A percentile compares a stretch with the other conserved stretches of the same genome.
Conservation (phyloP, 2,797 vertebrate species). For the Sebastes minor region DNA sequence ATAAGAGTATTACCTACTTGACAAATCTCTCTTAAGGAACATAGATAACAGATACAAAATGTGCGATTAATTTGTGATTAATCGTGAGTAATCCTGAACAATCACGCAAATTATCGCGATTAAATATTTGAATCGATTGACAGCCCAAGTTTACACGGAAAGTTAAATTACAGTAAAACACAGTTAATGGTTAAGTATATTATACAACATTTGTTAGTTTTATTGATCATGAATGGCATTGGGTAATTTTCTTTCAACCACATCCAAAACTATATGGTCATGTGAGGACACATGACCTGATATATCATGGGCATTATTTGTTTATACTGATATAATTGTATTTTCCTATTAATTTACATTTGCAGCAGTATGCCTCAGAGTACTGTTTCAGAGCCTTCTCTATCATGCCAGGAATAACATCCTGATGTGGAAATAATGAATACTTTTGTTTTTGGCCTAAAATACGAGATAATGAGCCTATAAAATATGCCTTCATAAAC, state of each 20-base stretch:
- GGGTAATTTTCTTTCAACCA: not conserved
- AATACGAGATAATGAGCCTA: constrained; percentile 21
- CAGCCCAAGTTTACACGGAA: too few relatives aligned
- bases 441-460: constrained; percentile 23
- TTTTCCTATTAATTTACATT: not conserved
- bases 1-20: too few relatives aligned
- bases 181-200: not conserved
- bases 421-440: constrained; percentile 3
- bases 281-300: not conserved
- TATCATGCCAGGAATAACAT: not conserved
- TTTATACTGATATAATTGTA: not conserved
- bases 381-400: not conserved
- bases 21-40: too few relatives aligned
- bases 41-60: too few relatives aligned
- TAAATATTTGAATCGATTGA: too few relatives aligned
- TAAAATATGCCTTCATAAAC: constrained; percentile 16
- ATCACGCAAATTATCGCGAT: too few relatives aligned
- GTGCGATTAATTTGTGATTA: too few relatives aligned
- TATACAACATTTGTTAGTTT: not conserved
- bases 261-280: not conserved
- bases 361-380: not conserved
- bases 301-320: not conserved
- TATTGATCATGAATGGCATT: not conserved
- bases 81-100: too few relatives aligned
- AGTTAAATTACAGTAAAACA: too few relatives aligned